These are phyloP conservation scores for Rhincodon typus DNA, from an alignment of 2,797 vertebrate species.

Conservation along the genomic window DNA sequence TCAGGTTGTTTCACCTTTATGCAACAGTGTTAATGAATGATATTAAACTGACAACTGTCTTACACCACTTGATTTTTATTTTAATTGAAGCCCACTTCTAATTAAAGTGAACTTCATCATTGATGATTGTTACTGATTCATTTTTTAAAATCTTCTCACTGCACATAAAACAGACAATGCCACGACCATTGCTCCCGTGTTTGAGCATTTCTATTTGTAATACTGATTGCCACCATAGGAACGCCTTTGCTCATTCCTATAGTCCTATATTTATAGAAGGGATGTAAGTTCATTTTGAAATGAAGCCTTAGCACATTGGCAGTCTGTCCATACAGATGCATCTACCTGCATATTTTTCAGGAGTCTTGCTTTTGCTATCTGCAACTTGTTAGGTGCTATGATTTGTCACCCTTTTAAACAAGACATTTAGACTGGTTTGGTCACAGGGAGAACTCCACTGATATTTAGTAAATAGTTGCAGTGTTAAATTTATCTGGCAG, in stretches of 20 bases:
- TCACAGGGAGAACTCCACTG: background rate
- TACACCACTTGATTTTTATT: background rate
- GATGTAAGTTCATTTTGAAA: background rate
- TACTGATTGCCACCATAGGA: background rate
- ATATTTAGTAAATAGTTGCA: background rate
- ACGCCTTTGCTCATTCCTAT: background rate
- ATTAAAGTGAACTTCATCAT: background rate
- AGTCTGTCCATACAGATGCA: background rate
- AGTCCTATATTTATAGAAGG: background rate
- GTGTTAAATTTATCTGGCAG: background rate
- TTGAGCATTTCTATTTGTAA: background rate
- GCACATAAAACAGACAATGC: background rate
- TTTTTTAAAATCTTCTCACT: background rate
- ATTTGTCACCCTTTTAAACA: background rate
- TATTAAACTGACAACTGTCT: background rate
- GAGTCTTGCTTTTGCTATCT: background rate
- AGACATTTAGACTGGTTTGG: background rate
- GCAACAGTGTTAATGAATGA: background rate
- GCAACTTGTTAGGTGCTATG: background rate
- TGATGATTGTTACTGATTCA: background rate
- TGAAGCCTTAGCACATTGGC: background rate
- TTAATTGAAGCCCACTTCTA: background rate
- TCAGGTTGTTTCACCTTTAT: background rate
- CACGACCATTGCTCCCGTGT: background rate
- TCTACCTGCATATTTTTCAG: background rate